Base-by-base conservation (phyloP, 2,888 invertebrate genomes). In the Sesia bembeciformis region DNA sequence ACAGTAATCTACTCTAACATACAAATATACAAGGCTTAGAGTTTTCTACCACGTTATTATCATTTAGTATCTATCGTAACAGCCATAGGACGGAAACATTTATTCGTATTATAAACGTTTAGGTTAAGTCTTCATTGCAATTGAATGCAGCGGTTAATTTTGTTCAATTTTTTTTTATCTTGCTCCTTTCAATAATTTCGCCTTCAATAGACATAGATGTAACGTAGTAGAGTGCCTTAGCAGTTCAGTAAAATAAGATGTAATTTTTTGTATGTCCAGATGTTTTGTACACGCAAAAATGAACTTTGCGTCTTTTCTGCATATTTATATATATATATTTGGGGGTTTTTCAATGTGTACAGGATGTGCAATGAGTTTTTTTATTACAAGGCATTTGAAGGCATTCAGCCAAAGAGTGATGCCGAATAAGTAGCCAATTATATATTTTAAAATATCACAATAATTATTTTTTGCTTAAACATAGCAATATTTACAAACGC, bases 181-280 rank as follows among this genome's bases (percentile, higher is more conserved):
- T 23, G 43, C 40, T 6, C 8, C 54, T 42, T 43, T 4, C 7
- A 46, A 46, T 7, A 5, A 8, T 46, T 8, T 46, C 4, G 46
- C 46, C 46, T 46, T 46, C 8, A 8, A 3, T 46, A 46, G 7
- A 43, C 5, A 46, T 46, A 46, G 46, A 46, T 3, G 46, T 46
- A 46, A 46, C 23, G 79, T 84, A 84, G 84, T 66, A 82, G 88
- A 88, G 88, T 89, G 88, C 88, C 89, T 88, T 88, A 88, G 88
- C 88, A 80, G 86, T 87, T 88, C 88, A 81, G 70, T 84, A 76
- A 81, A 78, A 74, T 81, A 78, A 81, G 78, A 74, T 78, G 71
- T 67, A 68, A 68, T 72, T 66, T 76, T 78, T 77, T 70, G 64
- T 78, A 76, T 78, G 23, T 23, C 23, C 23, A 23, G 23, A 23